phyloP scores from a whole-genome alignment of 2,113 vertebrate genomes.

The Syrrhaptes paradoxus region DNA sequence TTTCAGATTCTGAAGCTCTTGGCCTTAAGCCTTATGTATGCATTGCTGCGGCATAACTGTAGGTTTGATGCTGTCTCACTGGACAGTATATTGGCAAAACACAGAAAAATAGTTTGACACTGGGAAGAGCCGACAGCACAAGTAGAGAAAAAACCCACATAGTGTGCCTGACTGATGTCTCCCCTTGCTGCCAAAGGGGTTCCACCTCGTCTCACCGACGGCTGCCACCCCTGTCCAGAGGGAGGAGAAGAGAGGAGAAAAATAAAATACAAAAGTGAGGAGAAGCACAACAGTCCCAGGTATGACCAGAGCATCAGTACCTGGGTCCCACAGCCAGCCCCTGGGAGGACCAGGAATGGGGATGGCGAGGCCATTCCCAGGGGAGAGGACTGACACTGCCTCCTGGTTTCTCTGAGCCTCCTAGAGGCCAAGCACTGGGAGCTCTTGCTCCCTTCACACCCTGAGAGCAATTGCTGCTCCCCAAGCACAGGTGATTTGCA shows the following conservation, averaged over 20 bases:
- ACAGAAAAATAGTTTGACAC: neutral
- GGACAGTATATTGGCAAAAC: neutral
- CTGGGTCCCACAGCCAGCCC: rapidly evolving
- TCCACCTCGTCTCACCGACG: neutral
- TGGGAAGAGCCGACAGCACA: neutral
- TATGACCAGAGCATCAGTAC: neutral
- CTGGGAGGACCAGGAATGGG: neutral
- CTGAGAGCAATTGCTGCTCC: rapidly evolving
- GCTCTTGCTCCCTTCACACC: neutral
- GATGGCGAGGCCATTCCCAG: neutral
- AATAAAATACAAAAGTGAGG: neutral
- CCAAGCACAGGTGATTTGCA: neutral
- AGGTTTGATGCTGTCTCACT: neutral
- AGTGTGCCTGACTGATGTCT: neutral
- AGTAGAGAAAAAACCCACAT: neutral
- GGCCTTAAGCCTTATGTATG: neutral
- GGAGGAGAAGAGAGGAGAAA: neutral
- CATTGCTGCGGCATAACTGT: neutral
- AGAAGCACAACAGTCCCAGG: rapidly evolving
- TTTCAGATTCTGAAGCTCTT: conserved; percentile 11
- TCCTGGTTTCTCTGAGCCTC: neutral
- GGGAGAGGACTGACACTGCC: neutral
- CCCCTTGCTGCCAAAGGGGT: neutral
- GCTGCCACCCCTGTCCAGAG: neutral
- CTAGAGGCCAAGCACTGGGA: neutral